phyloP scores from a whole-genome alignment of 2,888 invertebrate species.

The Oxystoma pomonae region DNA sequence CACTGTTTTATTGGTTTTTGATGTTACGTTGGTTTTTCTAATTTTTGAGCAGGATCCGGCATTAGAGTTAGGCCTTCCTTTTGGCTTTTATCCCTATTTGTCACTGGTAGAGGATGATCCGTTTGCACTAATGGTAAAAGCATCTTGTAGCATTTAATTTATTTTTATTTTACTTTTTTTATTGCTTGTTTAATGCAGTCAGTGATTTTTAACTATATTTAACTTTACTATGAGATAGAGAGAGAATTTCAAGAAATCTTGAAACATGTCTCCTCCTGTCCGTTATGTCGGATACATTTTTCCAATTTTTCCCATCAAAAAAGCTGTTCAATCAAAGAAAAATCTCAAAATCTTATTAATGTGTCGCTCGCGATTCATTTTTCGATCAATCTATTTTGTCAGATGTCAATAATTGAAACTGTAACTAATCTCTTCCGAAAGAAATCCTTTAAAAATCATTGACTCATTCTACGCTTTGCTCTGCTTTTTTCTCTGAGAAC shows the following conservation, averaged over 20 bases:
- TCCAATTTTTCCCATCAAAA: too few species aligned
- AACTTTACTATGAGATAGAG: too few species aligned
- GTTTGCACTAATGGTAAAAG: constrained; percentile 49
- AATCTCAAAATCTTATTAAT: neutral
- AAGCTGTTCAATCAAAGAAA: too few species aligned
- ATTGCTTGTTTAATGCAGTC: neutral
- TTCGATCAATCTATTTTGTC: neutral
- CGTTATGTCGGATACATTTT: too few species aligned
- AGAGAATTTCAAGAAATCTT: too few species aligned
- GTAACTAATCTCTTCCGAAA: neutral
- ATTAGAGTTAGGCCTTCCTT: constrained; percentile 52
- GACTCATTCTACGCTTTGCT: neutral
- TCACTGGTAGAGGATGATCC: constrained; percentile 49
- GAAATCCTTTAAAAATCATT: neutral
- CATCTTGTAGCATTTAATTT: constrained; percentile 14
- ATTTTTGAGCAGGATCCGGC: constrained; percentile 53
- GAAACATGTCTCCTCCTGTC: too few species aligned
- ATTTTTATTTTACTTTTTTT: constrained; percentile 17
- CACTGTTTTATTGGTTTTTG: neutral
- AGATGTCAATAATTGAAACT: neutral
- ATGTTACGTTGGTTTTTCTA: constrained; percentile 5
- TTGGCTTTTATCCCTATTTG: constrained; percentile 48
- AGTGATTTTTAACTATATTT: neutral
- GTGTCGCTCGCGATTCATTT: neutral
- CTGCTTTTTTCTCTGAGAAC: too few species aligned